Evolutionary conservation across 2,113 vertebrate species (phyloP), one percentile per base, ranked within the genome.

Genomic region (Elanus axillaris): DNA sequence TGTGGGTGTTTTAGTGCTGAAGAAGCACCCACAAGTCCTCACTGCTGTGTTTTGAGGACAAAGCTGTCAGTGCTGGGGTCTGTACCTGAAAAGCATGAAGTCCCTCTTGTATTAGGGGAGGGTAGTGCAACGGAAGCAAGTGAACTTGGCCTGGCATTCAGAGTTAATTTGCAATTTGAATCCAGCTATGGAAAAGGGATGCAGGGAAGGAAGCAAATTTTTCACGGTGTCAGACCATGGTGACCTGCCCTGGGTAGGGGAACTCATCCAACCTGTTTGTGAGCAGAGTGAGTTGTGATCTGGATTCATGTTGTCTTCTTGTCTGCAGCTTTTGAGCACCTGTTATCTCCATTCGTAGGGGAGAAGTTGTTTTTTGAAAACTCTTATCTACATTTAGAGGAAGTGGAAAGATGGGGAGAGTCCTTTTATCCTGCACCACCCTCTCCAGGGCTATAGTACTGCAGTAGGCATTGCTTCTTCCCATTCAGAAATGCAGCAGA

Each of bases 11-110:
- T 43, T 8, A 13, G 21, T 26, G 47, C 76, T 38, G n/a, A 19
- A 60, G 81, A 55, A 72, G 60, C 87, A 79, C 87, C 89, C 75
- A 86, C 52, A 27, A 47, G 77, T 52, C 86, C 71, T 95, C 81
- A 10, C 5, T 0, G 23, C 34, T 2, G 26, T 3, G 60, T 13
- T 82, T 42, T 23, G 50, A 12, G 16, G 34, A 58, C 23, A 20
- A 72, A 67, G 80, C 52, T 91, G 76, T 52, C 69, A 23, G 69
- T 31, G 78, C 62, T 16, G n/a, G 75, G 77, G 40, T 6, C 53
- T 27, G 67, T 68, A 36, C 72, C 75, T 86, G 72, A 45, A 72
- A 84, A 93, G 63, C 90, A 50, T 64, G 67, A 15, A 25, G 2
- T 27, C 52, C 53, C 29, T 43, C 75, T 73, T 2, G 3, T 8